Evolutionary conservation across 2,113 vertebrate species (phyloP), one percentile per base, ranked within the genome.

Genomic region (Mirounga angustirostris): DNA sequence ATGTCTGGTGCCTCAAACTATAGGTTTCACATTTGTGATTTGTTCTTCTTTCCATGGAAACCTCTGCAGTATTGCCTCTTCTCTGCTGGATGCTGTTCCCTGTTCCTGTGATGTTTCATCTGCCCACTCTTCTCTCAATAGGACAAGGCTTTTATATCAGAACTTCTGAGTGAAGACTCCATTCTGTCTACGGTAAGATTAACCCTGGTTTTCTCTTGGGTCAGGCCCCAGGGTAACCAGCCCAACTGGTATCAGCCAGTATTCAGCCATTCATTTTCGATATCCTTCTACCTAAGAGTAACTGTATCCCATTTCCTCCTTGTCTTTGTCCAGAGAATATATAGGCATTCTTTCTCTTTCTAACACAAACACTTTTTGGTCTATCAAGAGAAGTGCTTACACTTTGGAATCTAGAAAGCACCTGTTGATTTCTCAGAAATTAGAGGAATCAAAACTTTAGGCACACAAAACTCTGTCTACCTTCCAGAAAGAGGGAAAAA

Each of bases 141-240:
- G 8, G 58, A 22, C 33, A 30, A 94, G 11, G 9, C 1, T 69
- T 74, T 63, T n/a, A 13, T 54, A 78, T 33, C 36, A 79, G 46
- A 86, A 15, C 7, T 79, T 93, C n/a, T 54, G 22, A 36, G 0
- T 26, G 18, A 65, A 69, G 46, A 43, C 15, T 82, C 26, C 12
- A 9, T 78, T 46, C 36, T 36, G 8, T n/a, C 52, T n/a, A 7
- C 1, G 9, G 11, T 26, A 54, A 50, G 13, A 5, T 69, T 69
- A 91, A 52, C 8, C 1, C 5, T 54, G 10, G 10, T 33, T 56
- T 67, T 59, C 11, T 61, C 40, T 84, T 83, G 24, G n/a, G 2
- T 78, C 4, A 78, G 30, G 0, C 4, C 33, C 1, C 19, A 56
- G 9, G 0, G 4, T 52, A 7, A 67, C n/a, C 18, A 81, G 7